Base-by-base conservation (phyloP, 2,797 vertebrate species). In the Sebastes nivosus region DNA sequence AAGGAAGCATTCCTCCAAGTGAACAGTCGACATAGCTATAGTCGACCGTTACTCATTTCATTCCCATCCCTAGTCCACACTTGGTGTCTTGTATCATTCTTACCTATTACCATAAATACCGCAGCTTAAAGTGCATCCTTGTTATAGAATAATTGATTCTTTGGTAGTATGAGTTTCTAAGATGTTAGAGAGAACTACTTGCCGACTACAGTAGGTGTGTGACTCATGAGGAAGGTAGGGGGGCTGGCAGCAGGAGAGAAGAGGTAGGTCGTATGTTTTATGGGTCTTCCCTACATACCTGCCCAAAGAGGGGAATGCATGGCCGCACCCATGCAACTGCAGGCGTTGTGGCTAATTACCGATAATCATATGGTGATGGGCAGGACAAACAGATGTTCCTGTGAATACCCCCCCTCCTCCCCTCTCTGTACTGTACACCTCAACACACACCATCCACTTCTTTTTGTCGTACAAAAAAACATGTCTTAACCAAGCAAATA, bases 341-440 rank as follows among this genome's bases (percentile, higher is more conserved):
- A 93, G 83, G 84, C 79, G 36, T 72, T 79, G 57, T 55, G 42
- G 80, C 80, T 95, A 94, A 95, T 95, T 92, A 93, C 80, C 52
- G 72, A 84, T 95, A 95, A 95, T 96, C 87, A 96, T 87, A 93
- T 75, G 83, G 82, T 92, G 87, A 91, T 82, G 57, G 83, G 83
- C 84, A 87, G 88, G 86, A 85, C 91, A 92, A 95, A 93, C 95
- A 96, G 94, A 95, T 95, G 94, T 95, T 94, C 83, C 79, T 79
- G 42, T 54, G 75, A 84, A 79, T 81, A 64, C 12, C 64, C 24
- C 22, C 34, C 57, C 13, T n/a, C n/a, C n/a, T n/a, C n/a, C n/a
- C 5, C 13, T 2, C 42, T 18, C 46, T 46, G 42, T 46, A n/a
- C 72, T 38, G 12, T 36, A 60, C 54, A 60, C 34, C 58, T 71